Conservation (phyloP, 2,888 invertebrate species). For the Scaptomyza caliginosa region DNA sequence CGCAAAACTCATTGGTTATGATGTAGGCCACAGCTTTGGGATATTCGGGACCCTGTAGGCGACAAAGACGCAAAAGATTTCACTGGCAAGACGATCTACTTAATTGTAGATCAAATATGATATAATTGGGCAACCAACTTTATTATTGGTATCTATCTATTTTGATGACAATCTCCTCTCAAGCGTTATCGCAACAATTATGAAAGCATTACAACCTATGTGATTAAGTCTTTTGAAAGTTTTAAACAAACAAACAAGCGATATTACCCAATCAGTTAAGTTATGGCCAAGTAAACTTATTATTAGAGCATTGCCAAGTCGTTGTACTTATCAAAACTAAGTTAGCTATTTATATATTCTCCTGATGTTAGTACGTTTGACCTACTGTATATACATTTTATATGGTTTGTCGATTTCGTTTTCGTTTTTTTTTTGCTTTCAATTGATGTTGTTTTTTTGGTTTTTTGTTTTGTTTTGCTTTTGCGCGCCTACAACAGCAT, state of each 20-base stretch:
- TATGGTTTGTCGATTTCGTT: constrained; percentile 31
- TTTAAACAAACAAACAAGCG: not conserved
- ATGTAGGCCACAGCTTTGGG: constrained; percentile 97
- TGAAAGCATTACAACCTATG: constrained; percentile 5
- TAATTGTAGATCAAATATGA: constrained; percentile 2
- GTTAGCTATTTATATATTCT: constrained; percentile 18
- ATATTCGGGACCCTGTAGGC: constrained; percentile 84
- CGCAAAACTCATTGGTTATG: constrained; percentile 98
- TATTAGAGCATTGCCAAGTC: constrained; percentile 11
- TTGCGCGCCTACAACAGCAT: constrained; percentile 7
- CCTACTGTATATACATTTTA: constrained; percentile 20
- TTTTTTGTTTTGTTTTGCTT: constrained; percentile 39
- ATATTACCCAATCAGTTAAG: not conserved
- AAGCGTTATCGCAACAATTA: constrained; percentile 23
- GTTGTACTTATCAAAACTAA: not conserved
- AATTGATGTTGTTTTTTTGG: constrained; percentile 4
- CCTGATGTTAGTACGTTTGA: constrained; percentile 18
- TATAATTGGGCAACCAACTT: constrained; percentile 26
- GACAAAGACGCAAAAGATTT: not conserved
- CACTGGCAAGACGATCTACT: not conserved
- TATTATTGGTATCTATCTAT: not conserved
- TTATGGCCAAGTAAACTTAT: not conserved
- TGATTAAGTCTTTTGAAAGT: constrained; percentile 9
- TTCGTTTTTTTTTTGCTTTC: constrained; percentile 26
- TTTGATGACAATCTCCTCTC: constrained; percentile 4